Evolutionary conservation across 1,140 invertebrate genomes (phyloP), one percentile per base, ranked within the genome.

Genomic region (Zaprionus lachaisei): DNA sequence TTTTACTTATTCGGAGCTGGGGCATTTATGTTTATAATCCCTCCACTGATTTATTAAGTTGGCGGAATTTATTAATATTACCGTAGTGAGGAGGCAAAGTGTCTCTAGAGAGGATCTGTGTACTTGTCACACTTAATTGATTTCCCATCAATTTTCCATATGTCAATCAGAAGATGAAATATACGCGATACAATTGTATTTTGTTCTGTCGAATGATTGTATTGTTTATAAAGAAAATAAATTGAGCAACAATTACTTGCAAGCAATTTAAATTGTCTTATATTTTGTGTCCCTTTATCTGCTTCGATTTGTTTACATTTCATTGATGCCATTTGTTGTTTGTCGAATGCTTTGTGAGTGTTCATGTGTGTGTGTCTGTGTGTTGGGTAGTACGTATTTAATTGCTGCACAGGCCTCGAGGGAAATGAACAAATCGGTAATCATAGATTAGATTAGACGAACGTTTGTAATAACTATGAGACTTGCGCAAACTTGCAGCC

Each of bases 381-480:
- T 54, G 37, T 65, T 54, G 26, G 72, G 56, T 47, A 58, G 41
- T 37, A 51, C 67, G 67, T 76, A 90, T 85, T 90, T 89, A 90
- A 89, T 85, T 84, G 85, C 78, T 77, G 56, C 72, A 73, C 65
- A 72, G 66, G 64, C 80, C 85, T 77, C 74, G 44, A 57, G 76
- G 79, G 81, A 77, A 80, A 81, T 58, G 49, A 63, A 72, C 68
- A 61, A 70, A 63, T 57, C 64, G 68, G 63, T 75, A 81, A 77
- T 69, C 77, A 69, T 73, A 71, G 85, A 90, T 90, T 90, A 90
- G 72, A 89, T 74, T 90, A 90, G 72, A 89, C 71, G 74, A 90
- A 72, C 79, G 81, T 91, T 85, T 90, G 79, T 89, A 80, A 85
- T 85, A 80, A 79, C 72, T 77, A 63, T 64, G 41, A 44, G 64